Evolutionary conservation across 1,140 invertebrate genomes (phyloP), one percentile per base, ranked within the genome.

Genomic region (Drosophila bipectinata): DNA sequence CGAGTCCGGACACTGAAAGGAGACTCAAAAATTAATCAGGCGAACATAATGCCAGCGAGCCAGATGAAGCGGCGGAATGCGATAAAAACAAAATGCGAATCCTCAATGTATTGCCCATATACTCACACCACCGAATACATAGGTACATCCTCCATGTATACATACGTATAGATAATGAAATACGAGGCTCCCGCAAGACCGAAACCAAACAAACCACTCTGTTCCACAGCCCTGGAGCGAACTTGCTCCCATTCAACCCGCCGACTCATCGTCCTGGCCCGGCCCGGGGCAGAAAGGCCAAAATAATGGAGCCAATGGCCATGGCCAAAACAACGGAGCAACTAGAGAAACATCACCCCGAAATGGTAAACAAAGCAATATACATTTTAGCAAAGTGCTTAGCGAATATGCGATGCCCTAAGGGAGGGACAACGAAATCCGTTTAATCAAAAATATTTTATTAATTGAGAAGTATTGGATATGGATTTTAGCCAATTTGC

Each of bases 21-120:
- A 63, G 64, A 79, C 55, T 79, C 28, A 51, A 62, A 81, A 85
- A 75, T 87, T 87, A 85, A 85, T 85, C 81, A 85, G 82, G 81
- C 81, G 82, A 57, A 78, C 64, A 85, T 85, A 85, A 87, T 81
- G 77, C 82, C 7, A 87, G 54, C 41, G 66, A 49, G 62, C 48
- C 63, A 49, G 80, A 71, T 85, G 81, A 85, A 73, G 73, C 63
- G 73, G 53, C 52, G 68, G 61, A 85, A 85, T 78, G 69, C 64
- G 82, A 87, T 85, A 85, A 87, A 80, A 71, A 57, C 71, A 66
- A 68, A 54, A 62, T 51, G 47, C 18, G 53, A 59, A 79, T 84
- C 74, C 57, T 72, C 18, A 76, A 83, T 76, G 75, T 72, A 68
- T 64, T 48, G 53, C 60, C 18, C 48, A 58, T 24, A 18, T 47